Evolutionary conservation across 2,888 invertebrate genomes (phyloP), one percentile per base, ranked within the genome.

Genomic region (Baronia brevicornis): DNA sequence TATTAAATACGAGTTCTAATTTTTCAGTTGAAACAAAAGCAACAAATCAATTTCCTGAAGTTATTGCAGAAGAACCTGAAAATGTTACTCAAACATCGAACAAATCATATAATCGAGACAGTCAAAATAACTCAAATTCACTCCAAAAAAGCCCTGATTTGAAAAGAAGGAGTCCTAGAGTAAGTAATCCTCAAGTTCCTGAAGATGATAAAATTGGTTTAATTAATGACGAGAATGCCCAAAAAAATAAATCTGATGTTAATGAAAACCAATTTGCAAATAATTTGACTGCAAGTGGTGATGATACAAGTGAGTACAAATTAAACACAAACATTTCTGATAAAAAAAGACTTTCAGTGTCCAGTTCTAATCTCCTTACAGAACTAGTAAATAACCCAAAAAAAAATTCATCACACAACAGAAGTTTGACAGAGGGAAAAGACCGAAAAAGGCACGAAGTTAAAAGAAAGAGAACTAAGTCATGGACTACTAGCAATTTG

Each of bases 381-480:
- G 48, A 57, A 25, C 36, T 67, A 39, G 50, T 55, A 17, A 44
- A 35, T 26, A 46, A 49, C 28, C 43, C 48, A 2, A 60, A 51
- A 24, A 56, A 43, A 14, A 43, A 38, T 9, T 41, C 20, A 17
- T 33, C 30, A 10, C 34, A 47, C 6, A 75, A 71, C 40, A 78
- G 68, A 53, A 73, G 64, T 33, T 48, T 58, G 5, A 56, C 73
- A 28, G 49, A 48, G 23, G 21, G 63, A 31, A 54, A 59, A 22
- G 42, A 46, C 33, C 10, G 41, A 21, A 44, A 36, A 15, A 47
- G 44, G 28, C 38, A 45, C 1, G 54, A 54, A 44, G 48, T 12
- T 27, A 69, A 68, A 44, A 65, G 69, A 36, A 58, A 56, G 23
- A 61, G 77, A 54, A 71, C 72, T 8, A 72, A 67, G 41, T 78